Conservation (phyloP, 2,888 invertebrate genomes). For the Pedicia rivosa region DNA sequence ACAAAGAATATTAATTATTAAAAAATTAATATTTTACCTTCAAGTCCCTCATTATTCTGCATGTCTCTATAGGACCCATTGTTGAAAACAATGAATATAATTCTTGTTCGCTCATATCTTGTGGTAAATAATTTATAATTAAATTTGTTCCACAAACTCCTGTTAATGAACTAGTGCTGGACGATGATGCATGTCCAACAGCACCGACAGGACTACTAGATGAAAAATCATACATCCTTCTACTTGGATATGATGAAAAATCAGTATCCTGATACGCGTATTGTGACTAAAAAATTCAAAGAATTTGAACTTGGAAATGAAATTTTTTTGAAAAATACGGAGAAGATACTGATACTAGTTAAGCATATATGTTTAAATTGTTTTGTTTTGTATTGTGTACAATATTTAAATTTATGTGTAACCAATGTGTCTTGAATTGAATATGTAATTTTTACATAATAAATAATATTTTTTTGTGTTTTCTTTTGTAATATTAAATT, state of each 20-base stretch:
- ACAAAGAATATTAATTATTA: slow-evolving; percentile 5
- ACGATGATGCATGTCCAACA: slow-evolving; percentile 22
- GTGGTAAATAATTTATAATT: slow-evolving; percentile 91
- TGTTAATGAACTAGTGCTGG: slow-evolving; percentile 22
- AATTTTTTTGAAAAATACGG: slow-evolving; percentile 1
- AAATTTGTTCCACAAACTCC: slow-evolving; percentile 52
- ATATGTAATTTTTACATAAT: no score
- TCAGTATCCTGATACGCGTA: slow-evolving; percentile 35
- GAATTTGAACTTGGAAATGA: slow-evolving; percentile 14
- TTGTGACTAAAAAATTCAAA: slow-evolving; percentile 32
- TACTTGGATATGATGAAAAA: slow-evolving; percentile 29
- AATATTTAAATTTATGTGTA: no score
- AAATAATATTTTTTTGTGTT: no score
- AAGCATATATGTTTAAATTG: no score
- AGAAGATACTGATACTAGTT: slow-evolving; percentile 3
- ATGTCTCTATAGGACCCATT: slow-evolving; percentile 77
- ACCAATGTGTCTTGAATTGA: no score
- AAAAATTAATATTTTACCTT: slow-evolving; percentile 40
- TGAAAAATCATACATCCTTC: slow-evolving; percentile 29
- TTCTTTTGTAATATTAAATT: no score
- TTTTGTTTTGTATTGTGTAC: no score
- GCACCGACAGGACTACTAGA: slow-evolving; percentile 23
- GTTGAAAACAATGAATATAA: slow-evolving; percentile 76
- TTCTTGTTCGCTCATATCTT: slow-evolving; percentile 83
- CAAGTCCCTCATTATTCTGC: slow-evolving; percentile 82